Evolutionary conservation across 2,888 invertebrate species (phyloP).

Genomic region (Marasmarcha lunaedactyla): DNA sequence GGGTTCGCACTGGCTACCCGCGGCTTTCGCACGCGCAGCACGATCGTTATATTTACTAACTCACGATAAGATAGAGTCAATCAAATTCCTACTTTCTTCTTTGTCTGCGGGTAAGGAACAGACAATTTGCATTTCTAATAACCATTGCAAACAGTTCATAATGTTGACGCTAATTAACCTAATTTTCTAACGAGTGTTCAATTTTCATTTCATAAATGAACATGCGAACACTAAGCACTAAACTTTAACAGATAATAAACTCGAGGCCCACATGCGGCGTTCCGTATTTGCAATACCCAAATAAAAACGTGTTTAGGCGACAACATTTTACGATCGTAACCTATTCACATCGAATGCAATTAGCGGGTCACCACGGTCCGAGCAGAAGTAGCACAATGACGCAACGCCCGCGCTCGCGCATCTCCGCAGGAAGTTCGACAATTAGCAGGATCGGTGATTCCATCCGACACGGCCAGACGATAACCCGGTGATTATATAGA

Average conservation of each 20-base stretch:
- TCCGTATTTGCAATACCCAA: conserved; percentile 35
- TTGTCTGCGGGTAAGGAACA: background rate
- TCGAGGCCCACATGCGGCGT: conserved; percentile 38
- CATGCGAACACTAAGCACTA: too few species aligned
- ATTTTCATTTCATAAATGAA: too few species aligned
- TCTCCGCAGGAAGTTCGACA: conserved; percentile 28
- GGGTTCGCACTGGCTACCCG: too few species aligned
- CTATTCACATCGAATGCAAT: conserved; percentile 47
- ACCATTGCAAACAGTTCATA: too few species aligned
- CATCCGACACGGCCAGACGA: background rate
- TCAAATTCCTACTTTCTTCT: conserved; percentile 1
- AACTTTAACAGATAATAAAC: too few species aligned
- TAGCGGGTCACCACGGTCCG: conserved; percentile 46
- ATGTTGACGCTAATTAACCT: too few species aligned
- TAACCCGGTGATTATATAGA: conserved; percentile 22
- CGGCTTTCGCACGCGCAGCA: too few species aligned
- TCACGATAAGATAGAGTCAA: background rate
- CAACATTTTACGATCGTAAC: conserved; percentile 42
- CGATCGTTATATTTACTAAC: too few species aligned
- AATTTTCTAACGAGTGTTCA: too few species aligned
- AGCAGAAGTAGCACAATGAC: conserved; percentile 46
- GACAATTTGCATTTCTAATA: too few species aligned
- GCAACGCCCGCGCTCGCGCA: conserved; percentile 28
- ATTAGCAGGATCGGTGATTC: conserved; percentile 16
- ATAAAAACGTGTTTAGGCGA: conserved; percentile 29